Base-by-base conservation (phyloP, 2,888 invertebrate species). In the Crossocerus cetratus region DNA sequence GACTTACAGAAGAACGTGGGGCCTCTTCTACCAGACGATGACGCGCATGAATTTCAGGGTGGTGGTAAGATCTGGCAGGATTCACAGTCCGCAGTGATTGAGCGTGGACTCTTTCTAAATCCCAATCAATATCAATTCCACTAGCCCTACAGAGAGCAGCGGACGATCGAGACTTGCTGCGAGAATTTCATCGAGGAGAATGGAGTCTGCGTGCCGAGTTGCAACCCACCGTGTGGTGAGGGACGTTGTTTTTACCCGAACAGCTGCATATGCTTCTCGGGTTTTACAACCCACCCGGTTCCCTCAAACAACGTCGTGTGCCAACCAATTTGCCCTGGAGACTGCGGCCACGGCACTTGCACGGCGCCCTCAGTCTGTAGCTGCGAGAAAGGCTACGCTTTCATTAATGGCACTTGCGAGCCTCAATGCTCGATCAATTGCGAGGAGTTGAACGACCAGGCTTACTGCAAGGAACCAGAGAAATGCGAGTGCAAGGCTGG, bases 251-350 rank as follows among this genome's bases (percentile, higher is more conserved):
- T 22, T 2, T 92, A 92, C 0, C 94, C 94, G 0, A 92, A 93
- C 18, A 91, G 91, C 0, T 96, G 95, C 91, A 90, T 90, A 2
- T 94, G 95, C 87, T 92, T 91, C 83, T 94, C 93, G 60, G 93
- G 55, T 65, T 81, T 73, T 11, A 79, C 2, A 5, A 2, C 14
- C 43, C 13, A 16, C 43, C 8, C 8, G 13, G 8, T 2, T 32
- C 2, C 32, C 8, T n/a, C 32, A 0, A 13, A 22, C 3, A 0
- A 13, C 3, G 2, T 22, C 22, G n/a, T 2, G 1, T 77, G 77
- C 64, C 58, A 44, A 1, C 70, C 77, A 0, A 14, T 57, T 2
- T 77, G 76, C 60, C n/a, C 45, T 0, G 11, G 0, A 14, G 2
- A 8, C 4, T 77, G 74, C 22, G 11, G 0, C 1, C 64, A 77